These are phyloP conservation scores for Nezara viridula DNA, from an alignment of 2,888 invertebrate species.

Conservation along the genomic window DNA sequence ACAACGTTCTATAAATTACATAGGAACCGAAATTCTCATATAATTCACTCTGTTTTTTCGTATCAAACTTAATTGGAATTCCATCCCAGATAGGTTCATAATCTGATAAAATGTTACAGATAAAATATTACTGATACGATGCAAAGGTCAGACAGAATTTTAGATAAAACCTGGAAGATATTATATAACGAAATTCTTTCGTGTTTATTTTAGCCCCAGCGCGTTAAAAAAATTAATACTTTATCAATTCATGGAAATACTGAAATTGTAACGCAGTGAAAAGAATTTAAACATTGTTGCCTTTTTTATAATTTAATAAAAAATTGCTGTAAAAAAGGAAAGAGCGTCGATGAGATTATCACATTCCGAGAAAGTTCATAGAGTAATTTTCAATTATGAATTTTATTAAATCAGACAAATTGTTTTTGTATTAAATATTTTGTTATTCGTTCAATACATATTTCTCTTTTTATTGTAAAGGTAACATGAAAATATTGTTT, in stretches of 20 bases:
- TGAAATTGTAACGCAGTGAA: not conserved
- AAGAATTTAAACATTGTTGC: not conserved
- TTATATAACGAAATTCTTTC: not conserved
- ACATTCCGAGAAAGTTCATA: too few species aligned
- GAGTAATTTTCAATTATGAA: not conserved
- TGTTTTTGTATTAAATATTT: too few species aligned
- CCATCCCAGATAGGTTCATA: not conserved
- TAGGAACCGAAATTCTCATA: not conserved
- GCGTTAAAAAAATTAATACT: not conserved
- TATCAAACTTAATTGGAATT: constrained; percentile 1
- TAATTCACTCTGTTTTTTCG: not conserved
- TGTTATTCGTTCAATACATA: too few species aligned
- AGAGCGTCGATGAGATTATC: too few species aligned
- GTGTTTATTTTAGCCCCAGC: not conserved
- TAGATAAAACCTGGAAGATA: not conserved
- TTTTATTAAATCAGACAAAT: not conserved
- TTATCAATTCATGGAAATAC: not conserved
- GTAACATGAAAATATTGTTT: too few species aligned
- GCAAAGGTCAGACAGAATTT: not conserved
- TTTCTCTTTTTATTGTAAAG: too few species aligned
- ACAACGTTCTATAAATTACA: not conserved
- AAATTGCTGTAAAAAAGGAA: too few species aligned
- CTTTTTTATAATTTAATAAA: not conserved
- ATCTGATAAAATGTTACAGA: not conserved
- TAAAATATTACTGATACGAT: not conserved